phyloP scores from a whole-genome alignment of 1,140 invertebrate genomes.

The Eubasilissa regina region DNA sequence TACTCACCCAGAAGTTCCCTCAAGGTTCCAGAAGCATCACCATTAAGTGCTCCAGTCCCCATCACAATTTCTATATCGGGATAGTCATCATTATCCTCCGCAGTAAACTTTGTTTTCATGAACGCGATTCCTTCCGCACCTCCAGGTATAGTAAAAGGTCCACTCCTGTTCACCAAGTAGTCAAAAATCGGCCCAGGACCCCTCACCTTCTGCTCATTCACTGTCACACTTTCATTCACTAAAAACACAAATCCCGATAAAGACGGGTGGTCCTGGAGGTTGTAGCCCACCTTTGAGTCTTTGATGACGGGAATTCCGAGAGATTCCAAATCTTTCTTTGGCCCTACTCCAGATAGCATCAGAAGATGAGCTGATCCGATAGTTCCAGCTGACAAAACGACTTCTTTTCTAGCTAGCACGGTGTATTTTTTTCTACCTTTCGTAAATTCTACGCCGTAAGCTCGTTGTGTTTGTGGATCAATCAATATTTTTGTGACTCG shows the following conservation, averaged over 20 bases:
- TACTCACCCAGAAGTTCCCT: conserved; percentile 73
- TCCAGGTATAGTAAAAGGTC: conserved; percentile 81
- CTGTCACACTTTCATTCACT: conserved; percentile 76
- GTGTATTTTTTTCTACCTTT: conserved; percentile 71
- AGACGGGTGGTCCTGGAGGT: conserved; percentile 86
- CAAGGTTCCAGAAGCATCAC: conserved; percentile 80
- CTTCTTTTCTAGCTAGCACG: conserved; percentile 71
- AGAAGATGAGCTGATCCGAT: conserved; percentile 83
- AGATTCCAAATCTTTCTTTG: conserved; percentile 70
- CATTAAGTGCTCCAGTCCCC: conserved; percentile 79
- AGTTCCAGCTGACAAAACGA: conserved; percentile 81
- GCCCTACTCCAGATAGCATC: conserved; percentile 81
- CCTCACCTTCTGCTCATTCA: conserved; percentile 68
- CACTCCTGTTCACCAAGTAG: conserved; percentile 74
- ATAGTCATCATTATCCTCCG: conserved; percentile 65
- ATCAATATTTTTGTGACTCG: conserved; percentile 80
- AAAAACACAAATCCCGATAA: conserved; percentile 80
- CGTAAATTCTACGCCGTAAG: conserved; percentile 79
- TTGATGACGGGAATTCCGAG: conserved; percentile 73
- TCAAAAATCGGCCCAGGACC: conserved; percentile 72
- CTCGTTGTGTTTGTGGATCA: conserved; percentile 73
- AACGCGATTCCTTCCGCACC: conserved; percentile 83
- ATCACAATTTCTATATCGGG: conserved; percentile 88
- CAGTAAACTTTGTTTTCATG: conserved; percentile 72
- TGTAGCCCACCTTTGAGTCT: conserved; percentile 85